These are phyloP conservation scores for Embiotoca jacksoni DNA, from an alignment of 2,113 vertebrate species.

Conservation along the genomic window DNA sequence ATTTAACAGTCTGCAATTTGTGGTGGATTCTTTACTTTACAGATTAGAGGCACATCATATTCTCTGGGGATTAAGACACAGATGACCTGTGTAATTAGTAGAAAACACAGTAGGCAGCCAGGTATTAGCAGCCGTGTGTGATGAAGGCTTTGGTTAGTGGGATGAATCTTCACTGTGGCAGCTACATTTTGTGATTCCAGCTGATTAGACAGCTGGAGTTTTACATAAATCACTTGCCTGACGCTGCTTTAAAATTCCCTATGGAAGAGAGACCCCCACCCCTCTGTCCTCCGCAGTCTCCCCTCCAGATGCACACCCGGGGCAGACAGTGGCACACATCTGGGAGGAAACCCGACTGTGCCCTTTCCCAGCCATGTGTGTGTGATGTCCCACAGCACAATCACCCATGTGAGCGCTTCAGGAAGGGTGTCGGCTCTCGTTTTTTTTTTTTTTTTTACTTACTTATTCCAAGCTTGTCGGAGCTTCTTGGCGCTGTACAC, in stretches of 20 bases:
- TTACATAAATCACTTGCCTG: slow-evolving; percentile 26
- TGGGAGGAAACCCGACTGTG: slow-evolving; percentile 28
- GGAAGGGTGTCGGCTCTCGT: neutral
- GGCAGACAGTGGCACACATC: slow-evolving; percentile 52
- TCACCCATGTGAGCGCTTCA: neutral
- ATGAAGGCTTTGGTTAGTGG: neutral
- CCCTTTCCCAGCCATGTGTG: slow-evolving; percentile 32
- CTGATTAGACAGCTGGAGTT: slow-evolving; percentile 44
- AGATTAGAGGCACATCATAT: slow-evolving; percentile 7
- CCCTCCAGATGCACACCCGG: slow-evolving; percentile 57
- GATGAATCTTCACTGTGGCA: neutral
- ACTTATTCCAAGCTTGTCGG: slow-evolving; percentile 98
- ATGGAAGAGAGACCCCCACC: slow-evolving; percentile 28
- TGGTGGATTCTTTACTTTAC: neutral
- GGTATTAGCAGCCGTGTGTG: slow-evolving; percentile 17
- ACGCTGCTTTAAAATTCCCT: slow-evolving; percentile 29
- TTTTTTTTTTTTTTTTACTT: slow-evolving; percentile 76
- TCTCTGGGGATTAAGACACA: slow-evolving; percentile 8
- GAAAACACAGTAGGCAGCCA: slow-evolving; percentile 18
- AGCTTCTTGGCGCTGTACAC: slow-evolving; percentile 95
- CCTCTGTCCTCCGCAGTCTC: slow-evolving; percentile 27
- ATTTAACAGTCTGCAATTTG: neutral
- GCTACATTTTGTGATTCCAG: slow-evolving; percentile 26
- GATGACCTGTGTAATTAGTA: slow-evolving; percentile 29
- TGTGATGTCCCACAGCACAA: slow-evolving; percentile 22